phyloP scores from a whole-genome alignment of 2,888 invertebrate species.

The Ceraclea dissimilis region DNA sequence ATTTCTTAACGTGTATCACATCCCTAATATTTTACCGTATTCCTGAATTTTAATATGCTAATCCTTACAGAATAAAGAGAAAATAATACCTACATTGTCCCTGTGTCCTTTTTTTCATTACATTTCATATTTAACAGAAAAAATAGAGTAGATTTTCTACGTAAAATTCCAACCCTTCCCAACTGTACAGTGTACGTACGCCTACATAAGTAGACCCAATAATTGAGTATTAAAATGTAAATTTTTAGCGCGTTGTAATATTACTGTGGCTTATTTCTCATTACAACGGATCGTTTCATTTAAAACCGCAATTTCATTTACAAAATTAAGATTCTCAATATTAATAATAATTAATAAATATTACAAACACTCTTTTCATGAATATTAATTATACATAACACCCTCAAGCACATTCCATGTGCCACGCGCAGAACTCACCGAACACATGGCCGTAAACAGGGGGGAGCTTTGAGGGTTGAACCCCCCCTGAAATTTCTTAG shows the following conservation, averaged over 20 bases:
- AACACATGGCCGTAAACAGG: no score
- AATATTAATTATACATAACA: not conserved
- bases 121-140: not conserved
- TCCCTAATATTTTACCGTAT: no score
- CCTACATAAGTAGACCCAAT: not conserved
- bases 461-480: no score
- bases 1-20: no score
- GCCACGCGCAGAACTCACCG: no score
- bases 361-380: conserved; percentile 2
- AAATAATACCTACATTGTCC: not conserved
- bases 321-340: conserved; percentile 1
- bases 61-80: not conserved
- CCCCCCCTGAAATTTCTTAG: no score
- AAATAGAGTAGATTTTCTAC: not conserved
- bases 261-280: not conserved
- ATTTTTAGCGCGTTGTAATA: not conserved
- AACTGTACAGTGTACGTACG: no score
- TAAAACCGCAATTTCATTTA: not conserved
- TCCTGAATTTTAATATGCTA: not conserved
- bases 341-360: conserved; percentile 1
- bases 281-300: not conserved
- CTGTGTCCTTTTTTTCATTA: no score
- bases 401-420: no score
- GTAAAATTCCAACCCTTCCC: not conserved
- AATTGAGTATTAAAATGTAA: conserved; percentile 2